Percentiles rank a stretch among this genome's conserved stretches.
Conservation (phyloP, 2,113 vertebrate genomes). For the Tachycineta bicolor region DNA sequence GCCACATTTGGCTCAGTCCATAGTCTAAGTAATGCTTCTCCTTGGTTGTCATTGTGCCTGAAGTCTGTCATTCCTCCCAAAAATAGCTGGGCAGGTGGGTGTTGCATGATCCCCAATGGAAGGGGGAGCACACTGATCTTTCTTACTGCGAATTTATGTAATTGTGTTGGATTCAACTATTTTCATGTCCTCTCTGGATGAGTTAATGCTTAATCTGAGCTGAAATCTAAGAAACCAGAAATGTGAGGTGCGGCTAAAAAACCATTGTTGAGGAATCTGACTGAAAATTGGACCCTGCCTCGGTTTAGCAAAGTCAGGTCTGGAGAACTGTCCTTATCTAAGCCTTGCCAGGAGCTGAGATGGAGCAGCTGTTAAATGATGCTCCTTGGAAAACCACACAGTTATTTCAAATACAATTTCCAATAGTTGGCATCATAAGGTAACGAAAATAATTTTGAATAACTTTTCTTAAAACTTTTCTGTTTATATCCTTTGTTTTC, state of each 20-base stretch:
- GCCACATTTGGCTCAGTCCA: not conserved
- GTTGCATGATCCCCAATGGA: fast-evolving
- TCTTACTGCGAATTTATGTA: not conserved
- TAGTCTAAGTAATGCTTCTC: not conserved
- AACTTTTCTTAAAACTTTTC: not conserved
- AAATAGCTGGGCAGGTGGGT: not conserved
- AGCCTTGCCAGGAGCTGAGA: not conserved
- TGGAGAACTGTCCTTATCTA: not conserved
- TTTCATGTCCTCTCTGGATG: not conserved
- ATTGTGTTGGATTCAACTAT: not conserved
- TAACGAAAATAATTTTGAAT: not conserved
- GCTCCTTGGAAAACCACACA: not conserved
- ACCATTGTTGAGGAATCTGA: not conserved
- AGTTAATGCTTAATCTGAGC: not conserved
- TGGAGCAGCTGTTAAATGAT: not conserved
- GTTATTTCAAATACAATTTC: not conserved
- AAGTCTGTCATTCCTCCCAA: not conserved
- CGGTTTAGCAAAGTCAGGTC: not conserved
- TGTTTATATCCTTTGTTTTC: not conserved
- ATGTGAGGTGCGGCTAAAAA: not conserved
- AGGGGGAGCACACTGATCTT: not conserved
- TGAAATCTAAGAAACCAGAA: not conserved
- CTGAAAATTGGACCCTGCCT: not conserved
- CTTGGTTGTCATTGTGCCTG: not conserved
- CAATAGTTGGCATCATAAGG: not conserved